Base-by-base conservation (phyloP, 2,888 invertebrate genomes). In the Drosophila sordidapex region DNA sequence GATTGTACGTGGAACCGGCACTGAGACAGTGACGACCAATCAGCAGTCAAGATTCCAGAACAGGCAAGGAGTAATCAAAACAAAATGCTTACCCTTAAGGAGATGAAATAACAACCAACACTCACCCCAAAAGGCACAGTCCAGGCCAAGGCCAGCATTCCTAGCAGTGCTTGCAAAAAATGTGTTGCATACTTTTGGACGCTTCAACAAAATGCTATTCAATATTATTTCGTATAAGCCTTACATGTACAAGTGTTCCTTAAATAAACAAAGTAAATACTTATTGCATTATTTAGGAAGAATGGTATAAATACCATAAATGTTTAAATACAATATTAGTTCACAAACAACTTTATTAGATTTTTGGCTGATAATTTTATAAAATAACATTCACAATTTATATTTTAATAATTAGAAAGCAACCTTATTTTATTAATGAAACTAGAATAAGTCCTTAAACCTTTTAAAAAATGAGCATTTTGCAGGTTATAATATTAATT, bases 1-100 rank as follows among this genome's bases (percentile, higher is more conserved):
- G 62, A 57, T 58, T 33, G 60, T 54, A 56, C n/a, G 38, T 2
- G n/a, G 29, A 56, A 40, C 8, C 40, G n/a, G 27, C 8, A 67
- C 68, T 75, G 82, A 84, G 89, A 87, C 74, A 81, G 57, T 66
- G 65, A 43, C 54, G 63, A 69, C 88, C 83, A 86, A 88, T 81
- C 71, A 84, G 69, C 67, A 70, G 71, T 13, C 54, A 53, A 63
- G 79, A 71, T 64, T 46, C 38, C 53, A 38, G 58, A 63, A 72
- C 60, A 65, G 31, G 15, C 36, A 40, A 43, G 33, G 29, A 31
- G 71, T 25, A 51, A 62, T 53, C 38, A 49, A 65, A 75, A 60
- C 48, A 76, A 74, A 68, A 56, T 56, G 67, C 38, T 68, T 64
- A 66, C 77, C 82, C 79, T 73, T 70, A 53, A 53, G 21, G 33